phyloP scores from a whole-genome alignment of 2,888 invertebrate species.

The Andrena bicolor region DNA sequence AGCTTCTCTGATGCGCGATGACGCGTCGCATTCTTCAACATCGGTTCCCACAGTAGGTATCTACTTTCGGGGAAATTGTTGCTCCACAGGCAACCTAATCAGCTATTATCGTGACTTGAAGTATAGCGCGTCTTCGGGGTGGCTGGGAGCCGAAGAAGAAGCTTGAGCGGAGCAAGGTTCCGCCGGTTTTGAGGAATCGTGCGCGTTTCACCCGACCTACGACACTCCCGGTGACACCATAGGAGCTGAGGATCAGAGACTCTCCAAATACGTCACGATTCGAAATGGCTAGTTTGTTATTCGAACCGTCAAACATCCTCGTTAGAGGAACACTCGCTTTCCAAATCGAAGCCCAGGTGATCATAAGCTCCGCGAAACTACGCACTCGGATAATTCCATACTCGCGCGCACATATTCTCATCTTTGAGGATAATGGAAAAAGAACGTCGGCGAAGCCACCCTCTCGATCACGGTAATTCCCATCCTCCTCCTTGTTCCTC shows the following conservation, averaged over 20 bases:
- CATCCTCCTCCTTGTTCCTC: too few relatives aligned
- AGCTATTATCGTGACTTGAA: conserved; percentile 42
- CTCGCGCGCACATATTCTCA: too few relatives aligned
- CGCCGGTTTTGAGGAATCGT: conserved; percentile 53
- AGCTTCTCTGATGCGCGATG: not conserved
- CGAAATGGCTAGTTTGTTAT: too few relatives aligned
- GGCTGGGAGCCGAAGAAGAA: conserved; percentile 31
- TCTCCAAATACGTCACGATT: too few relatives aligned
- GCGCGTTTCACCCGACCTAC: conserved; percentile 57
- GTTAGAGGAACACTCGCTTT: not conserved
- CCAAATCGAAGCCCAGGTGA: not conserved
- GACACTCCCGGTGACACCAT: conserved; percentile 40
- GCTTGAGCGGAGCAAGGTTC: conserved; percentile 29
- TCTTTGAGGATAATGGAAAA: not conserved
- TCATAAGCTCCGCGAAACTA: not conserved
- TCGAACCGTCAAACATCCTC: not conserved
- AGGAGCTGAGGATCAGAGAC: not conserved
- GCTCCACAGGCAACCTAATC: conserved; percentile 35
- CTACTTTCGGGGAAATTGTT: conserved; percentile 34
- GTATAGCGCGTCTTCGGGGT: conserved; percentile 27
- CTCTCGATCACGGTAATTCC: not conserved
- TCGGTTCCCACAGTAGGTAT: not conserved
- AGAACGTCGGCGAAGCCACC: not conserved
- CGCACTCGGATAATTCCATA: too few relatives aligned
- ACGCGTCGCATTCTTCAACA: not conserved